Percentiles rank a stretch among this genome's conserved stretches.
Conservation (phyloP, 2,888 invertebrate species). For the Drosophila anomelani region DNA sequence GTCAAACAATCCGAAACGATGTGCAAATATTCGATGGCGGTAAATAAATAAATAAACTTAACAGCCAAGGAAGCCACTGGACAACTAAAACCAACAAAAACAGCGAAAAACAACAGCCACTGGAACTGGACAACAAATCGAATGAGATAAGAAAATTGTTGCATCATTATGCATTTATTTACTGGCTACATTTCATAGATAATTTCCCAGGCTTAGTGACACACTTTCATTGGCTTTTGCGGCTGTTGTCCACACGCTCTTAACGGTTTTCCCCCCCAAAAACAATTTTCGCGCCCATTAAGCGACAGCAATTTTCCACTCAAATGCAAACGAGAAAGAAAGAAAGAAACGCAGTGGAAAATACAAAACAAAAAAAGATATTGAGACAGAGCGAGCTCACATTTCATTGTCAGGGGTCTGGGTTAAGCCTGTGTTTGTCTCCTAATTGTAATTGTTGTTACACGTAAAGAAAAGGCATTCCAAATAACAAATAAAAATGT, state of each 20-base stretch:
- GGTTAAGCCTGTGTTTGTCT: conserved; percentile 31
- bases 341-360: conserved; percentile 31
- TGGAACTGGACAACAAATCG: conserved; percentile 1
- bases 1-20: conserved; percentile 15
- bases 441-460: conserved; percentile 30
- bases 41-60: conserved; percentile 54
- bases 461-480: neutral
- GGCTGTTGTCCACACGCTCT: conserved; percentile 65
- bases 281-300: conserved; percentile 64
- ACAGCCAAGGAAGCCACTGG: conserved; percentile 31
- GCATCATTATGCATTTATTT: conserved; percentile 71
- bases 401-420: conserved; percentile 72
- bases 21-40: conserved; percentile 51
- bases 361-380: conserved; percentile 7
- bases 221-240: conserved; percentile 65
- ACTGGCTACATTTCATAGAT: conserved; percentile 56
- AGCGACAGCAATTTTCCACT: conserved; percentile 70
- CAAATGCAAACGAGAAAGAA: conserved; percentile 61
- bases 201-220: conserved; percentile 77
- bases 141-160: conserved; percentile 77
- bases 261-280: conserved; percentile 54
- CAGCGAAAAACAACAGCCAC: conserved; percentile 5
- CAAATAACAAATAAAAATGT: neutral
- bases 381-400: conserved; percentile 64
- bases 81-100: conserved; percentile 12